Evolutionary conservation across 2,888 invertebrate species (phyloP).

Genomic region (Sminthurides aquaticus): DNA sequence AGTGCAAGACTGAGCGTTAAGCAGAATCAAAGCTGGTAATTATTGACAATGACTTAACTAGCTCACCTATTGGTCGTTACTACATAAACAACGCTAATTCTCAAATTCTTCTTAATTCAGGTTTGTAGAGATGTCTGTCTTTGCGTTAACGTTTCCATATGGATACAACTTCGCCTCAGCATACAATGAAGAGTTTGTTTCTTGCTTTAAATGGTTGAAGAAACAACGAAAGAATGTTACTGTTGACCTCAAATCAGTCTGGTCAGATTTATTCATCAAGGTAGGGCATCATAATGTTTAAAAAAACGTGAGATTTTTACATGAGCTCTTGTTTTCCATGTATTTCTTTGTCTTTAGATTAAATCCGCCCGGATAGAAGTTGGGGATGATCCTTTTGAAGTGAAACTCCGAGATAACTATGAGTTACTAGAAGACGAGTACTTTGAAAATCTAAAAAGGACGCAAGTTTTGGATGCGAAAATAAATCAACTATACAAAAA

Average conservation of each 20-base stretch:
- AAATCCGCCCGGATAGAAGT: constrained; percentile 84
- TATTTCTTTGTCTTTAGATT: too few relatives aligned
- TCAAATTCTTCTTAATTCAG: constrained; percentile 55
- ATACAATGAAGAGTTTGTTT: constrained; percentile 80
- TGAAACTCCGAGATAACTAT: constrained; percentile 89
- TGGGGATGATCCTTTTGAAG: constrained; percentile 97
- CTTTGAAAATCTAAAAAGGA: constrained; percentile 81
- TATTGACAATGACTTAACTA: too few relatives aligned
- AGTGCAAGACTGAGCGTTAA: constrained; percentile 30
- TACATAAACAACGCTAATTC: too few relatives aligned
- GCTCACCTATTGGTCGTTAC: too few relatives aligned
- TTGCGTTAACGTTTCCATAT: constrained; percentile 61
- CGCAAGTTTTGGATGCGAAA: constrained; percentile 81
- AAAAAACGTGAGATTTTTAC: too few relatives aligned
- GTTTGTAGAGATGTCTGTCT: constrained; percentile 49
- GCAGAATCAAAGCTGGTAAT: constrained; percentile 39
- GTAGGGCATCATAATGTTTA: constrained; percentile 50
- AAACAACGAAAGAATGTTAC: constrained; percentile 67
- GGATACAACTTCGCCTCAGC: constrained; percentile 81
- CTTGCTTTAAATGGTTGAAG: constrained; percentile 89
- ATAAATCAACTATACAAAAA: constrained; percentile 71
- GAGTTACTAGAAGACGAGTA: constrained; percentile 92
- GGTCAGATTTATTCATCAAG: constrained; percentile 77
- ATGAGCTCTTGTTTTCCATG: too few relatives aligned
- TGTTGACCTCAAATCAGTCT: constrained; percentile 62